phyloP scores from a whole-genome alignment of 1,140 invertebrate genomes.

The Choristoneura fumiferana region DNA sequence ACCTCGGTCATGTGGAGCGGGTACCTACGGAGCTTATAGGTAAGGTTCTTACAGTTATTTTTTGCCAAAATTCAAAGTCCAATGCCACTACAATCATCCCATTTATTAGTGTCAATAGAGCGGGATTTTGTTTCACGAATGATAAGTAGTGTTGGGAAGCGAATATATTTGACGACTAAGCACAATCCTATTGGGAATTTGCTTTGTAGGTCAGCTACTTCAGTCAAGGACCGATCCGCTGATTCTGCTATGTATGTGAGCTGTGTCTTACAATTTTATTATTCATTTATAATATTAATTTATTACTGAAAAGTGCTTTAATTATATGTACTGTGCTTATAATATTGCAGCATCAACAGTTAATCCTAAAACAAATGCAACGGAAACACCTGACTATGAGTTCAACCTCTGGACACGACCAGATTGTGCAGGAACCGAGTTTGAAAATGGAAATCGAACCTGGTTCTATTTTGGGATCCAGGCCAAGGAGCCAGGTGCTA shows the following conservation, averaged over 20 bases:
- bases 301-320: not conserved
- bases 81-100: slow-evolving; percentile 14
- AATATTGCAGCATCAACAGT: slow-evolving; percentile 46
- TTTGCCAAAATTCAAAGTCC: slow-evolving; percentile 22
- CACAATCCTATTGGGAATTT: not conserved
- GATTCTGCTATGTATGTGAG: not conserved
- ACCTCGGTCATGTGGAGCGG: slow-evolving; percentile 87
- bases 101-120: slow-evolving; percentile 12
- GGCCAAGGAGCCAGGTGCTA: slow-evolving; percentile 58
- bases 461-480: slow-evolving; percentile 97
- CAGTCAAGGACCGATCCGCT: not conserved
- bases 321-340: not conserved
- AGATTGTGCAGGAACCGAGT: slow-evolving; percentile 92
- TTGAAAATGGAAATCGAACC: slow-evolving; percentile 93
- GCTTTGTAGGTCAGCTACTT: slow-evolving; percentile 7
- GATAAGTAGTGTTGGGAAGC: not conserved
- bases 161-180: not conserved
- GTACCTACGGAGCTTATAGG: slow-evolving; percentile 75
- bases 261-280: not conserved
- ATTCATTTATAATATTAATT: not conserved
- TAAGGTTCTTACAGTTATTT: slow-evolving; percentile 36
- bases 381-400: slow-evolving; percentile 83
- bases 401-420: slow-evolving; percentile 95
- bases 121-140: not conserved
- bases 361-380: slow-evolving; percentile 52